phyloP scores from a whole-genome alignment of 2,888 invertebrate genomes.

The Pseudococcus jackbeardsleyi region DNA sequence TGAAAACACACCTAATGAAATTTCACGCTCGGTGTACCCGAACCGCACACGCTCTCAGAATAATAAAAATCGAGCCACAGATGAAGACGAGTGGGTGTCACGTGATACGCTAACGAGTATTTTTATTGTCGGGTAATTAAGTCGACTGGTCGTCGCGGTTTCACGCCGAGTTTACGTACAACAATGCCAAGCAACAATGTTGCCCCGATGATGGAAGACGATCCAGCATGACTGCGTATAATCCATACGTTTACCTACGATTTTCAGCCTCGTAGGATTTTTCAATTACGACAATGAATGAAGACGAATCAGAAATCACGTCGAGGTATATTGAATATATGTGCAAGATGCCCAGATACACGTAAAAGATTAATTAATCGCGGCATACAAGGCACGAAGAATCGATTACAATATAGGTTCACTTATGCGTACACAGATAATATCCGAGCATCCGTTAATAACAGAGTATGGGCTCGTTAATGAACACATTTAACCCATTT shows the following conservation, averaged over 20 bases:
- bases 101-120: constrained; percentile 12
- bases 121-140: constrained; percentile 21
- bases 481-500: constrained; percentile 63
- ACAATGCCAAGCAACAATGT: background rate
- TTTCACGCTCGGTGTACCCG: background rate
- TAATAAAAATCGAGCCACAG: background rate
- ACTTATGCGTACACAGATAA: constrained; percentile 2
- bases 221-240: background rate
- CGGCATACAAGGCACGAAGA: background rate
- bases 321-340: background rate
- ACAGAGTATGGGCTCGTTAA: constrained; percentile 59
- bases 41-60: background rate
- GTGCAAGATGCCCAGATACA: background rate
- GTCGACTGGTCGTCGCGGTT: background rate
- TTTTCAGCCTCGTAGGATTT: background rate
- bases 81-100: background rate
- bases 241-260: background rate
- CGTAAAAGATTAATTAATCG: constrained; percentile 23
- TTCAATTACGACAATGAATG: background rate
- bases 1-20: background rate
- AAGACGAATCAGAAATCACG: constrained; percentile 10
- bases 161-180: background rate
- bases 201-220: background rate
- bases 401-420: constrained; percentile 30
- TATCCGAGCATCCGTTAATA: constrained; percentile 55